Conservation (phyloP, 2,888 invertebrate genomes). For the Phalera bucephala region DNA sequence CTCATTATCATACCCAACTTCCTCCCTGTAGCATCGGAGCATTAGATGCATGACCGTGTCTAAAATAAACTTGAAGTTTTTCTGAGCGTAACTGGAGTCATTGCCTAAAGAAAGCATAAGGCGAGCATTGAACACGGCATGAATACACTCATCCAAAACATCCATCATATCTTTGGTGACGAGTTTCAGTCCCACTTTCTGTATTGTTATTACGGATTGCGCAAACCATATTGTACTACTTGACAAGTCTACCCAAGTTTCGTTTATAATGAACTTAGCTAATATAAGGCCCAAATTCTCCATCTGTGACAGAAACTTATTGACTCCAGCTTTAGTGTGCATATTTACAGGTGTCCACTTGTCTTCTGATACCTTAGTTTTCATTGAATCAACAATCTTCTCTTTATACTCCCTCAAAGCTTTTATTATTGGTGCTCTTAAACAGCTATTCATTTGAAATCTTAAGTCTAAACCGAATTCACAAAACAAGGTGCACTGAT, state of each 20-base stretch:
- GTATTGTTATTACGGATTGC: slow-evolving; percentile 87
- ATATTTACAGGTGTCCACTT: slow-evolving; percentile 93
- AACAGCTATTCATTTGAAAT: slow-evolving; percentile 94
- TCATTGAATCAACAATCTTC: slow-evolving; percentile 92
- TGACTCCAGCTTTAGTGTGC: slow-evolving; percentile 87
- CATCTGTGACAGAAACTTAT: slow-evolving; percentile 88
- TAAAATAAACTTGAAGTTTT: slow-evolving; percentile 88
- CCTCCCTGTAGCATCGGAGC: slow-evolving; percentile 84
- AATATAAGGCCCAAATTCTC: slow-evolving; percentile 86
- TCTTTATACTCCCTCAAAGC: slow-evolving; percentile 91
- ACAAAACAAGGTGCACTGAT: slow-evolving; percentile 85
- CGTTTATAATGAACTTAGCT: slow-evolving; percentile 84
- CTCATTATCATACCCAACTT: slow-evolving; percentile 83
- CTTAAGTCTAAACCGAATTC: slow-evolving; percentile 94
- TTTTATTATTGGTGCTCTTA: slow-evolving; percentile 89
- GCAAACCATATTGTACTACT: slow-evolving; percentile 91
- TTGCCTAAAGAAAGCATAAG: slow-evolving; percentile 80
- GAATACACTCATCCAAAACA: slow-evolving; percentile 88
- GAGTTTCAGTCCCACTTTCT: slow-evolving; percentile 90
- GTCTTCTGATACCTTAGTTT: slow-evolving; percentile 90
- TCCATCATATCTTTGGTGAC: slow-evolving; percentile 89
- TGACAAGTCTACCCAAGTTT: slow-evolving; percentile 89
- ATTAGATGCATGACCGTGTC: slow-evolving; percentile 85
- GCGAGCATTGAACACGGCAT: slow-evolving; percentile 89
- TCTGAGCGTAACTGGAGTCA: slow-evolving; percentile 75